Conservation (phyloP, 1,140 invertebrate genomes). For the Orussus abietinus region DNA sequence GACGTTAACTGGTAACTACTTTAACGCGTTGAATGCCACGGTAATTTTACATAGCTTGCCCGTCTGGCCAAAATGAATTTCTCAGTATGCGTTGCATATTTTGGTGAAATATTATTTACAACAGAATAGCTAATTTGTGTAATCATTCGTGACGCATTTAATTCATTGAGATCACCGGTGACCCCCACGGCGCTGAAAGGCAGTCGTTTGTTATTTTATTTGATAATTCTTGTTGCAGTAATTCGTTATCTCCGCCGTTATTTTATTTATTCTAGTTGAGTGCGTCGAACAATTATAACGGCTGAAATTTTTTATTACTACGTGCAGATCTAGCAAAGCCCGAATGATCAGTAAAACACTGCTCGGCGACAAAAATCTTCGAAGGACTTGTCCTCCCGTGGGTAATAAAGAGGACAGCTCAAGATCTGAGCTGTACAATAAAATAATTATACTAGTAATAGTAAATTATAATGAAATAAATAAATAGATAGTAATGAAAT, state of each 20-base stretch:
- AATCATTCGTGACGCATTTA: not conserved
- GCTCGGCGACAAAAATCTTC: too few relatives aligned
- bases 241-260: not conserved
- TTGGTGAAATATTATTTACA: not conserved
- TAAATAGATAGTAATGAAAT: too few relatives aligned
- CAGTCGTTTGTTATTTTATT: not conserved
- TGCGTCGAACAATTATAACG: not conserved
- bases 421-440: too few relatives aligned
- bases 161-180: not conserved
- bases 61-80: not conserved
- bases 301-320: too few relatives aligned
- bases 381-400: too few relatives aligned
- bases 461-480: too few relatives aligned
- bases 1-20: too few relatives aligned
- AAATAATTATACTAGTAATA: too few relatives aligned
- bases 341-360: too few relatives aligned
- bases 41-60: not conserved
- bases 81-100: not conserved
- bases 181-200: not conserved
- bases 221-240: not conserved
- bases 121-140: not conserved
- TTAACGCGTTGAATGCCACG: slow-evolving; percentile 1
- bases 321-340: too few relatives aligned
- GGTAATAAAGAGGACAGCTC: too few relatives aligned
- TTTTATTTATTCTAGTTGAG: not conserved